phyloP scores from a whole-genome alignment of 2,888 invertebrate genomes.

The Gymnoscelis rufifasciata region DNA sequence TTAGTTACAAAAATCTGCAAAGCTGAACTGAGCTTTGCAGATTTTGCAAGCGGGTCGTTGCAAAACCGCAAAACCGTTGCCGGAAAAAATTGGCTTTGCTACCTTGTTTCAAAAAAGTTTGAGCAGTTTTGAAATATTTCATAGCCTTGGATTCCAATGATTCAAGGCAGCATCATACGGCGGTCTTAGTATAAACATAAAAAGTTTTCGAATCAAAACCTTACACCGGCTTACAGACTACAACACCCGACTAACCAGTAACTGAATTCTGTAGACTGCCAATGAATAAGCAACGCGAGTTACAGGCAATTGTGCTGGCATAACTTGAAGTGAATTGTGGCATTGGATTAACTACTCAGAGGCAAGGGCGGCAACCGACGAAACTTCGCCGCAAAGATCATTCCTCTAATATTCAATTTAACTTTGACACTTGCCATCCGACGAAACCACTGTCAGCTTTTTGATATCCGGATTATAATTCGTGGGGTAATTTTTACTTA shows the following conservation, averaged over 20 bases:
- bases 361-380: constrained; percentile 53
- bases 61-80: no score
- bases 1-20: no score
- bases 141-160: no score
- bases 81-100: no score
- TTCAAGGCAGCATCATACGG: no score
- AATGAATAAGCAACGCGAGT: constrained; percentile 62
- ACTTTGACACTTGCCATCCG: constrained; percentile 75
- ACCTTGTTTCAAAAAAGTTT: no score
- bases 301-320: constrained; percentile 63
- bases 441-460: constrained; percentile 67
- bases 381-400: constrained; percentile 68
- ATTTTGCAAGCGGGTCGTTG: no score
- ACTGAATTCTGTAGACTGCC: constrained; percentile 30
- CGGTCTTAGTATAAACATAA: no score
- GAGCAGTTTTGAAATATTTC: no score
- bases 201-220: no score
- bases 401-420: constrained; percentile 78
- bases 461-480: constrained; percentile 50
- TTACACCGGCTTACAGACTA: no score
- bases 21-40: no score
- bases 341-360: constrained; percentile 75
- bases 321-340: constrained; percentile 70
- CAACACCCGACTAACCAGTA: constrained; percentile 10
- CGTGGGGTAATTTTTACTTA: constrained; percentile 38